A percentile compares a stretch with the other conserved stretches of the same genome.
phyloP scores from a whole-genome alignment of 2,113 vertebrate genomes.

The Apodemus speciosus region DNA sequence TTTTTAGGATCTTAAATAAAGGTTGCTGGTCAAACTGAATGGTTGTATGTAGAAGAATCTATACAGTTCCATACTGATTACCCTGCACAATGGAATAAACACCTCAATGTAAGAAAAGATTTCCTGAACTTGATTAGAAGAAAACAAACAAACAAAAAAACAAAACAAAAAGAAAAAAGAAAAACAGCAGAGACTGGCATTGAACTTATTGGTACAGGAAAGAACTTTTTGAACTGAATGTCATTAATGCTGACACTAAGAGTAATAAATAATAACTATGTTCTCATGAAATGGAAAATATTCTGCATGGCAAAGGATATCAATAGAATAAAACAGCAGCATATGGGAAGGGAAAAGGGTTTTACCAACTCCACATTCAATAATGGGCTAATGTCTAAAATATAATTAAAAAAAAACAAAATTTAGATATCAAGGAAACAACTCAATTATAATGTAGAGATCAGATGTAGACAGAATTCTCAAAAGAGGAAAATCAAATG shows the following conservation, averaged over 20 bases:
- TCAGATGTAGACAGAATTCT: neutral
- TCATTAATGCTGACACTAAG: neutral
- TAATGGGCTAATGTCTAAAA: neutral
- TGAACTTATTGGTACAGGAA: neutral
- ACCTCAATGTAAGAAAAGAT: neutral
- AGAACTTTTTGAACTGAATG: neutral
- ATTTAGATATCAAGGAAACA: neutral
- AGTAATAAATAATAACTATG: neutral
- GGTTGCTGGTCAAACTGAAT: no score
- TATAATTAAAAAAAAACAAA: neutral
- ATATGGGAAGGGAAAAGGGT: neutral
- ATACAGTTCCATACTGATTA: neutral
- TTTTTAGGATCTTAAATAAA: no score
- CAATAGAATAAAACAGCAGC: neutral
- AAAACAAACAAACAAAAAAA: no score
- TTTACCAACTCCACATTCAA: neutral
- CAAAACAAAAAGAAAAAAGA: no score
- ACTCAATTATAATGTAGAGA: neutral
- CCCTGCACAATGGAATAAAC: neutral
- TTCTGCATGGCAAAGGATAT: neutral
- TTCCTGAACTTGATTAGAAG: neutral
- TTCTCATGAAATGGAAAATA: neutral
- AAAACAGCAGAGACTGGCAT: neutral
- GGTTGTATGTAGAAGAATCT: no score
- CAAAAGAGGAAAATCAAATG: neutral